phyloP scores from a whole-genome alignment of 1,140 invertebrate genomes.

The Caenorhabditis briggsae region DNA sequence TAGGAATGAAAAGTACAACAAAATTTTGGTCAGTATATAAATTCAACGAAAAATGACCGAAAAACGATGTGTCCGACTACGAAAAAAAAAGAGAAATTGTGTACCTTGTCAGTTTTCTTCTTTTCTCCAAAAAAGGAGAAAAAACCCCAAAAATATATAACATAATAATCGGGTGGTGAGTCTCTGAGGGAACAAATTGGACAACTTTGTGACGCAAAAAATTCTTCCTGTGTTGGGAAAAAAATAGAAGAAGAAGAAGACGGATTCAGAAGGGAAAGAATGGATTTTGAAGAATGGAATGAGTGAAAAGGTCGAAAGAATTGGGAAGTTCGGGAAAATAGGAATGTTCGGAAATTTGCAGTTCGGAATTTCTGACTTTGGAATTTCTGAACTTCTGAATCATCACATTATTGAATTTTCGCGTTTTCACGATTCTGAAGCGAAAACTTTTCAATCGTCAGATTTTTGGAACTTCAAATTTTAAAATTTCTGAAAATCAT shows the following conservation, averaged over 20 bases:
- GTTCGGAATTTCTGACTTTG: neutral
- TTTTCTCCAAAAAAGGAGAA: neutral
- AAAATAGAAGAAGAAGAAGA: neutral
- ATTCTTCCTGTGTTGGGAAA: neutral
- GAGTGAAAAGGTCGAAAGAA: neutral
- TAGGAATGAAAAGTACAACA: too few relatives aligned
- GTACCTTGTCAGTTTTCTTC: conserved; percentile 19
- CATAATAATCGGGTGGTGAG: conserved; percentile 29
- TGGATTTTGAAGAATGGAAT: neutral
- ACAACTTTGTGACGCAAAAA: conserved; percentile 36
- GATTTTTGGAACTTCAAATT: too few relatives aligned
- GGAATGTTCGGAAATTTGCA: neutral
- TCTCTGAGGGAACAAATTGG: neutral
- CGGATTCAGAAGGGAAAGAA: neutral
- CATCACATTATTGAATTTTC: too few relatives aligned
- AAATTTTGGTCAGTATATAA: too few relatives aligned
- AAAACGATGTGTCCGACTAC: too few relatives aligned
- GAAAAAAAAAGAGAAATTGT: neutral
- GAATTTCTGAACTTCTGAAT: neutral
- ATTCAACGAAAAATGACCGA: too few relatives aligned
- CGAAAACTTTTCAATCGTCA: too few relatives aligned
- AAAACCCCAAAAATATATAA: conserved; percentile 32
- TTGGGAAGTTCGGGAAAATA: neutral
- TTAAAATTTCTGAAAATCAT: too few relatives aligned
- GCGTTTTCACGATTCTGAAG: too few relatives aligned